Evolutionary conservation across 2,797 vertebrate genomes (phyloP).

Genomic region (Anas bahamensis): DNA sequence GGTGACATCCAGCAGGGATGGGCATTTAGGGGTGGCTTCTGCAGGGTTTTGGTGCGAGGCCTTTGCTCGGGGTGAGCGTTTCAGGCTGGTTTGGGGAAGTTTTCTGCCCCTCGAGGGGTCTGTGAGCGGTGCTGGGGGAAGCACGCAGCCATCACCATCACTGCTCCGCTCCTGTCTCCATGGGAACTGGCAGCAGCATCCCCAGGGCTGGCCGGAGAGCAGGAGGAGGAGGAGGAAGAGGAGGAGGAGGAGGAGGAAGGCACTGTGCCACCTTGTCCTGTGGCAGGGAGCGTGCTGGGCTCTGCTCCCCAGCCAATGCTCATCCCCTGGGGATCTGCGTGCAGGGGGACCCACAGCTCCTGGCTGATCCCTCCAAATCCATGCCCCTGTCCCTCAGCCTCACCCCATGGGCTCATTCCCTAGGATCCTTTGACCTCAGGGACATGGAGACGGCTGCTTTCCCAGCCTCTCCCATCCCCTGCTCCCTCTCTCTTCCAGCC

Average conservation of each 20-base stretch:
- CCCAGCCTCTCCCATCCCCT: neutral
- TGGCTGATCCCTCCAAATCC: neutral
- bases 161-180: slow-evolving; percentile 67
- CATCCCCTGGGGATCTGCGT: neutral
- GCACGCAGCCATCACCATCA: neutral
- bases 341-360: neutral
- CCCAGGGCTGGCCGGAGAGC: neutral
- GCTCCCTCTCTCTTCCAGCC: slow-evolving; percentile 53
- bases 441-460: too few relatives aligned
- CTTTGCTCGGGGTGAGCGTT: rapidly evolving
- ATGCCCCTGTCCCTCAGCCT: neutral
- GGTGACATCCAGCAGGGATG: neutral
- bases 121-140: neutral
- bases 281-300: neutral
- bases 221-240: neutral
- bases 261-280: neutral
- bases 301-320: neutral
- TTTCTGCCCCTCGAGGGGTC: neutral
- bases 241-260: neutral
- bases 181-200: slow-evolving; percentile 74
- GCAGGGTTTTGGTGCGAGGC: neutral
- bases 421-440: too few relatives aligned
- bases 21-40: neutral
- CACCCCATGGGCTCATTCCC: neutral
- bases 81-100: neutral